Base-by-base conservation (phyloP, 1,140 invertebrate genomes). In the Argopecten irradians region DNA sequence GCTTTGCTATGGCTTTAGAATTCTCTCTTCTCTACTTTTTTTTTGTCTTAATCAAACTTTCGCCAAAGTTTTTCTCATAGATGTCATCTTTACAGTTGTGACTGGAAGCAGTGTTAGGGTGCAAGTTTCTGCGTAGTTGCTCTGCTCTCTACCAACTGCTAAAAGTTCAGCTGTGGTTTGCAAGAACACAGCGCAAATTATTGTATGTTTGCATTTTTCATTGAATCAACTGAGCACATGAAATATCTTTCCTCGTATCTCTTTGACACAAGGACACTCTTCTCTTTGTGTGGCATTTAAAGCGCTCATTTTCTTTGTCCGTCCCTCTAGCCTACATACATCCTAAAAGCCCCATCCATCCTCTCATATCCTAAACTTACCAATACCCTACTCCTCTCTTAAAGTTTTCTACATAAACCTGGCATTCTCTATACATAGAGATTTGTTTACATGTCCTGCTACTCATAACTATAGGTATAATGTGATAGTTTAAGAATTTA, bases 131-230 rank as follows among this genome's bases (percentile, higher is more conserved):
- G 55, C 22, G n/a, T 71, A 71, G 55, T 71, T n/a, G 55, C 55
- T 71, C n/a, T 71, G 55, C 55, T 71, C 55, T 71, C 55, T 71
- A 28, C 55, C 28, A n/a, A 71, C 55, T n/a, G 55, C 55, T 71
- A 28, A 71, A 8, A 71, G 22, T 71, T 71, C 22, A 71, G 55
- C 55, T 71, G 55, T 71, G 55, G 55, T 71, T 71, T 71, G 55
- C 55, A 71, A 71, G 55, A 71, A 71, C 55, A 71, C 55, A 71
- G 55, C 16, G 55, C 55, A 71, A 71, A 71, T 28, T 71, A 28
- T 71, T 71, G 55, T 71, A 71, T 71, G 55, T 71, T 71, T 71
- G n/a, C 55, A 71, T 71, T 71, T 71, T 71, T 71, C 55, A 71
- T 71, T 71, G 55, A 71, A n/a, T 71, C 55, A 71, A 71, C 22